Base-by-base conservation (phyloP, 2,113 vertebrate genomes). In the Petrocephalus zakoni region DNA sequence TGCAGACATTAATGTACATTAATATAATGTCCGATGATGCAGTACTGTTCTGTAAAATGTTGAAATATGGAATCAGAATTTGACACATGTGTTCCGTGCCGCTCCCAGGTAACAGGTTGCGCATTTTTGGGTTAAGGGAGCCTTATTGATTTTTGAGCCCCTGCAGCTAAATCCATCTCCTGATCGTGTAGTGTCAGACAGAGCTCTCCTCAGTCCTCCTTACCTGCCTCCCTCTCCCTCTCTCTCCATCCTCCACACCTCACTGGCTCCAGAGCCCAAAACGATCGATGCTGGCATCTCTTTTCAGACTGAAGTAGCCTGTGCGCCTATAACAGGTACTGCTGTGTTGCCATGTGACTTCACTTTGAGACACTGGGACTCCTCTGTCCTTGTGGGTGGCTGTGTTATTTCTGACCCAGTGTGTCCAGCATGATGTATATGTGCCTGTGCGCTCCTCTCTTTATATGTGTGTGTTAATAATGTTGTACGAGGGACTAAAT, bases 221-320 rank as follows among this genome's bases (percentile, higher is more conserved):
- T 42, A 42, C 42, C 42, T 42, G 42, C 42, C 42, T 42, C 42
- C 42, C 55, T 64, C 25, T 7, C 3, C 75, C 49, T 81, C 17
- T 55, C 29, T 49, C 87, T 81, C 87, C 51, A 42, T 42, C 72
- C 72, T n/a, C 42, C 86, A 51, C 87, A n/a, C 86, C 15, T n/a
- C 88, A 87, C 84, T 86, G 89, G 88, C 92, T 89, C 19, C 93
- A 96, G 96, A 96, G 88, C 90, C 92, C 58, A 83, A 85, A 17
- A 93, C 93, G 19, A 95, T 95, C 37, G 88, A 93, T 90, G 92
- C 88, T 82, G 94, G 95, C 89, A 95, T 95, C 93, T 95, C 95
- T 91, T 92, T 94, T 92, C 95, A 96, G 94, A 96, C 95, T 0
- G 92, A 96, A 90, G 95, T 95, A 91, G 94, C 95, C 92, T 95